Base-by-base conservation (phyloP, 2,888 invertebrate species). In the Phyto melanocephala region DNA sequence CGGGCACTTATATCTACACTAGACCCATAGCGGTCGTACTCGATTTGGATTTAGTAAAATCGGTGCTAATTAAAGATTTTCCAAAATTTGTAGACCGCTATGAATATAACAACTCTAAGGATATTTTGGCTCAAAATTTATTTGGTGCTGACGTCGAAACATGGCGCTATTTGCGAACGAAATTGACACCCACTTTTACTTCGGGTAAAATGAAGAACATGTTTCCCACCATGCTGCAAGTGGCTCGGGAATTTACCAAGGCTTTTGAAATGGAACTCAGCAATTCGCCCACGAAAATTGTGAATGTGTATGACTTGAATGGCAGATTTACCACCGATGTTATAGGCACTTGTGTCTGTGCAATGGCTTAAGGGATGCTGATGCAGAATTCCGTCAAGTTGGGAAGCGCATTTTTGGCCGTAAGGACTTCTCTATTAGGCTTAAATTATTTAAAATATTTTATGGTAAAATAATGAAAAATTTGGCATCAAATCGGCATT, bases 141-240 rank as follows among this genome's bases (percentile, higher is more conserved):
- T 89, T 91, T 68, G 83, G 84, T 42, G 45, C 90, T 15, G 86
- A 87, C 0, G 92, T 90, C 3, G 85, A 89, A 1, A 88, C 90
- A 45, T 93, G 93, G 93, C 92, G 90, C 42, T 84, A 86, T 1
- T 82, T 92, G 63, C 85, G 93, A 28, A 82, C 87, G 0, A 92
- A 92, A 65, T 81, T 93, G 1, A 90, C 92, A 3, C 92, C 92
- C 1, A 92, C 92, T 0, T 93, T 93, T 76, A 92, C 92, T 0
- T 91, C 92, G 0, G 92, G 92, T 1, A 92, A 92, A 86, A 92
- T 93, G 87, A 92, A 92, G 80, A 88, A 87, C 10, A 92, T 92
- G 92, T 92, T 92, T 72, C 86, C 87, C 8, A 88, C 89, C 0
- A 84, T 92, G 10, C 78, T 87, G 0, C 82, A 85, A 0, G 91